Base-by-base conservation (phyloP, 2,888 invertebrate genomes). In the Andrena dorsata region DNA sequence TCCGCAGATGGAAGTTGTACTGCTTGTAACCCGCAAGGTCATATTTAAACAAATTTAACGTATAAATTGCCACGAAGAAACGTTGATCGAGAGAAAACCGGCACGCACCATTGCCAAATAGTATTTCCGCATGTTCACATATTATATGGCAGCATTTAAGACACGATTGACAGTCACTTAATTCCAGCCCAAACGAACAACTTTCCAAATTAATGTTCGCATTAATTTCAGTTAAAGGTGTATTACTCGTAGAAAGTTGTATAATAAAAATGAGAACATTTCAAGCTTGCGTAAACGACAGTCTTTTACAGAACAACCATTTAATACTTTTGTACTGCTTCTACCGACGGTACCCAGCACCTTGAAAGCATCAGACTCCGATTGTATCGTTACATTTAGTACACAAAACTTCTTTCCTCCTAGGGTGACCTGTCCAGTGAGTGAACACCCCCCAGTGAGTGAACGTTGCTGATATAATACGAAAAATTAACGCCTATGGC, bases 131-230 rank as follows among this genome's bases (percentile, higher is more conserved):
- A 35, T 20, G n/a, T n/a, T 35, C 30, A 13, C 13, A 28, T 65
- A 16, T 1, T 65, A 28, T n/a, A 47, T 41, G 41, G 41, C 13
- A 30, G n/a, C 30, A 7, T 30, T 49, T 26, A 49, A 51, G 30
- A 30, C n/a, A 10, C n/a, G 13, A 30, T 49, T 47, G 70, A 51
- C 47, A 30, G 49, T 61, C 63, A 32, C 49, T 63, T 30, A 28
- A 72, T 72, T 63, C 35, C 16, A 51, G 51, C 49, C 49, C 28
- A 61, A 69, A 28, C 7, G 7, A 28, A 47, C 47, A 30, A 70
- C 35, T 35, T 49, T 47, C 47, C 23, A 70, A 70, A 70, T 35
- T 70, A 58, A 70, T 70, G 58, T 23, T 56, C 35, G 30, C 69
- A 47, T 58, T 63, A 63, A 63, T 63, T 70, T 58, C 58, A 30